Evolutionary conservation across 92 coral and sea anemone species (phyloP), one percentile per base, ranked within the genome.

Genomic region (Parazoanthus atlanticus): DNA sequence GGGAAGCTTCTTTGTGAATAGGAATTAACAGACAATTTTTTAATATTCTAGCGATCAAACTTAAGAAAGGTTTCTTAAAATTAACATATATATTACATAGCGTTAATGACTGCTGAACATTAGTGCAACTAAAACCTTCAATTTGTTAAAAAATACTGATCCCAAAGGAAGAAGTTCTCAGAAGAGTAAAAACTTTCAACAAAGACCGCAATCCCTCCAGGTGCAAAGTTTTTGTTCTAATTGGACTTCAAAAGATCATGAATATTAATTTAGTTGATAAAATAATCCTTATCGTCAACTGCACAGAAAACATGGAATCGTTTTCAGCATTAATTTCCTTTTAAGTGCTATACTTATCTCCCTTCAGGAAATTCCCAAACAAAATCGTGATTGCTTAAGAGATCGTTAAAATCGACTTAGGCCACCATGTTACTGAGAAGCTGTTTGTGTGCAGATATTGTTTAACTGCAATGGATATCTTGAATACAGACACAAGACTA

Each of bases 121-220:
- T 69, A 52, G 67, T 70, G 87, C 64, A 84, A 84, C 64, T 70
- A 74, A 75, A 84, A 69, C 67, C 87, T 64, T 70, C 87, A 84
- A 84, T 69, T 69, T 84, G 76, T 84, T 46, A 82, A 83, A 49
- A 56, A 58, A 80, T 80, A 54, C 26, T 82, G 65, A 43, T 25
- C 87, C 34, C 43, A 84, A 70, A 84, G 87, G 87, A 69, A 84
- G 67, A 70, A 84, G 54, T 38, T 47, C 78, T 84, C 69, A 61
- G 76, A 43, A 30, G 31, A 84, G 78, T 13, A 40, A 69, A 74
- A 84, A 70, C 65, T 46, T 43, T 84, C 77, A 84, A 84, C 87
- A 84, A 84, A 69, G 78, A 84, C 78, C 64, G n/a, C 58, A 67
- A 84, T 84, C 78, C 87, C 77, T 75, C 76, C 87, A 84, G 87